Base-by-base conservation (phyloP, 2,888 invertebrate genomes). In the Harpalus rubripes region DNA sequence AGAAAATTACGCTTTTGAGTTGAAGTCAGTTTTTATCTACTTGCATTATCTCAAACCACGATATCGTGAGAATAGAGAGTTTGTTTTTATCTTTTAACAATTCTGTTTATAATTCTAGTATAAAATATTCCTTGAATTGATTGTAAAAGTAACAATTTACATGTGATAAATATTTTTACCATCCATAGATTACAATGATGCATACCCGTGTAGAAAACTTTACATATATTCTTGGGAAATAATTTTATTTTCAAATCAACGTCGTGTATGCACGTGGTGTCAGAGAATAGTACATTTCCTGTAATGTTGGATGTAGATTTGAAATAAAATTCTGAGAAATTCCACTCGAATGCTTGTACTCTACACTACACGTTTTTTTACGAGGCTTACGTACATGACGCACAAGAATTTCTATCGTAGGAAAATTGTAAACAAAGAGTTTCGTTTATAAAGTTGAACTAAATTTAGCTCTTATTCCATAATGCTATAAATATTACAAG, bases 321-420 rank as follows among this genome's bases (percentile, higher is more conserved):
- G 16, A 74, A 74, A 18, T 44, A 74, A 68, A 68, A 68, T 68
- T 68, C 68, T 68, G 7, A 44, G 72, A 74, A 74, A 74, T 74
- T 39, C 68, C 68, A 39, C n/a, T 32, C 15, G 39, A 39, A 16
- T 63, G 63, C 12, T 39, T 68, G 26, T 68, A 68, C 63, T 63
- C 18, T 7, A 22, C 59, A 59, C 56, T 32, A 56, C 18, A 63
- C 39, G 39, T 44, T 74, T 68, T 72, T 44, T 74, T 74, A 44
- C 44, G 72, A 44, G 44, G 44, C 16, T 18, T 44, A 44, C 32
- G 41, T 12, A 72, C 44, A 44, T 63, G 63, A 72, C 44, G 72
- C 44, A 74, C 7, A 10, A 74, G 44, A 74, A 74, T 74, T 74
- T 74, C 44, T 74, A 16, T 44, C 41, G 44, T 74, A 74, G 8